Evolutionary conservation across 2,113 vertebrate species (phyloP).

Genomic region (Eulacestoma nigropectus): DNA sequence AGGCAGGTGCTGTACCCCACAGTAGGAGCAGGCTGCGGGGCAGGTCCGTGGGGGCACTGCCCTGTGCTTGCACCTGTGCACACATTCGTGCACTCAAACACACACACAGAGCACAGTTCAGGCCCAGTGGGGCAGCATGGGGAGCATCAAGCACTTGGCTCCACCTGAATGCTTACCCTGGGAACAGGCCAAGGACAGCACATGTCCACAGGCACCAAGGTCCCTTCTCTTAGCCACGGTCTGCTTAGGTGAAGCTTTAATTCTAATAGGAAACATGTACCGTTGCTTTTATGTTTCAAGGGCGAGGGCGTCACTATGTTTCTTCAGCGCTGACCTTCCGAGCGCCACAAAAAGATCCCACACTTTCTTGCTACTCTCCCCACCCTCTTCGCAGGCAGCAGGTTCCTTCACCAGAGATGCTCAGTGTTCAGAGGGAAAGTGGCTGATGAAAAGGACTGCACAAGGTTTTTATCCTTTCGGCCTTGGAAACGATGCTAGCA

Average conservation of each 20-base stretch:
- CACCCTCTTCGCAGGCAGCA: neutral
- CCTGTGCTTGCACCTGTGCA: conserved; percentile 33
- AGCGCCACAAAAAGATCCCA: neutral
- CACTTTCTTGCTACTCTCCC: neutral
- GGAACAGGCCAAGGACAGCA: neutral
- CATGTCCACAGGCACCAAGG: rapidly evolving
- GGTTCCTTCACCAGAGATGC: neutral
- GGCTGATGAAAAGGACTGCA: neutral
- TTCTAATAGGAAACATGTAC: neutral
- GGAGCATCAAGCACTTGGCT: neutral
- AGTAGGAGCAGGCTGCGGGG: neutral
- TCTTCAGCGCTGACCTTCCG: neutral
- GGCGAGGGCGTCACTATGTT: rapidly evolving
- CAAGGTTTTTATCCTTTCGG: neutral
- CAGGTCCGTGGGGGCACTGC: neutral
- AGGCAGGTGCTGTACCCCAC: neutral
- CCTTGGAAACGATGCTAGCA: neutral
- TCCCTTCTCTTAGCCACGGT: neutral
- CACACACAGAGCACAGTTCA: neutral
- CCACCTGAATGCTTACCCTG: neutral
- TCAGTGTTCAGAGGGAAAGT: neutral
- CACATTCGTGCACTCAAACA: neutral
- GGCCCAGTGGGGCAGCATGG: neutral
- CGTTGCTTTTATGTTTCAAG: neutral
- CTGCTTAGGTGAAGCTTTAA: neutral